Evolutionary conservation across 2,797 vertebrate genomes (phyloP).

Genomic region (Melanotaenia parkinsoni): DNA sequence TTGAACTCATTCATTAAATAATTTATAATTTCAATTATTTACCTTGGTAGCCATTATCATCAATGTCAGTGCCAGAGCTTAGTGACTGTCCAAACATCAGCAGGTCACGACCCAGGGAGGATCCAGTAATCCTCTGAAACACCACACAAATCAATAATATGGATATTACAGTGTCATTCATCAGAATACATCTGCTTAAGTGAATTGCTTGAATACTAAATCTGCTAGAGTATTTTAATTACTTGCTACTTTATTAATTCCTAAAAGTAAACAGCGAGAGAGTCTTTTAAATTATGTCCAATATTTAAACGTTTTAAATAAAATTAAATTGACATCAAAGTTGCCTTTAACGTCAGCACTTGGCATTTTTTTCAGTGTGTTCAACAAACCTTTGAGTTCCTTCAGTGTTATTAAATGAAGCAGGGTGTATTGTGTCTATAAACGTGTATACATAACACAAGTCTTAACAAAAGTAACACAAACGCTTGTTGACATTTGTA

Average conservation of each 20-base stretch:
- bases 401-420: neutral
- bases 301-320: neutral
- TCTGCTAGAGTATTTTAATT: no score
- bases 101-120: slow-evolving; percentile 83
- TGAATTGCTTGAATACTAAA: no score
- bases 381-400: neutral
- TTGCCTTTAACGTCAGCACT: neutral
- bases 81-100: slow-evolving; percentile 97
- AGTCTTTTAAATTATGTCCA: neutral
- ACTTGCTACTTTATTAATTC: no score
- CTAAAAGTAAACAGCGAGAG: no score
- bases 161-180: neutral
- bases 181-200: no score
- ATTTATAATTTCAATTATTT: slow-evolving; percentile 19
- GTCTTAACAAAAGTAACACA: neutral
- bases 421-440: neutral
- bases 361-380: neutral
- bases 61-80: slow-evolving; percentile 90
- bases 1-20: no score
- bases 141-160: slow-evolving; percentile 20
- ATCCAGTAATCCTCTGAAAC: slow-evolving; percentile 90
- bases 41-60: slow-evolving; percentile 95
- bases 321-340: neutral
- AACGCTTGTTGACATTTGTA: slow-evolving; percentile 54
- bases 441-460: no score